These are phyloP conservation scores for Gavialis gangeticus DNA, from an alignment of 2,113 vertebrate species.

Conservation along the genomic window DNA sequence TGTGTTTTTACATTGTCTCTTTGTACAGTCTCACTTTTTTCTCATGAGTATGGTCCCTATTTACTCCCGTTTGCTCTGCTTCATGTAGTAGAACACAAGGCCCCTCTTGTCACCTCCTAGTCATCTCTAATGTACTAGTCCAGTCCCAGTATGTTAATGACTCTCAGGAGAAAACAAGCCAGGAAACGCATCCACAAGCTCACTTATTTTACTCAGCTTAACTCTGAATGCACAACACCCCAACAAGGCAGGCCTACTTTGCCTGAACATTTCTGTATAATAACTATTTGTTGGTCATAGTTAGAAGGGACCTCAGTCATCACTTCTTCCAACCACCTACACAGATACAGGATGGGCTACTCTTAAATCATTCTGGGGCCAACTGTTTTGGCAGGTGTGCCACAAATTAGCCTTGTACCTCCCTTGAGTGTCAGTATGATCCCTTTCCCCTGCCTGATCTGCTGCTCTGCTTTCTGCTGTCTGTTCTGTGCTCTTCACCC, in stretches of 20 bases:
- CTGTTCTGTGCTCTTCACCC: too few species aligned
- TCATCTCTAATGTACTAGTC: accelerated
- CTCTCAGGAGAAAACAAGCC: neutral
- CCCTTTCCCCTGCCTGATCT: too few species aligned
- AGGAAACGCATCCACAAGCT: neutral
- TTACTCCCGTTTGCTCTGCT: accelerated
- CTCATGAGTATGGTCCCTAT: neutral
- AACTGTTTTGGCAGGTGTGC: neutral
- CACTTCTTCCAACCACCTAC: too few species aligned
- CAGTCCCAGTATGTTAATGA: accelerated
- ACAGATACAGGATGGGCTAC: too few species aligned
- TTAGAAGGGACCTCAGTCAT: too few species aligned
- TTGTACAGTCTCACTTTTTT: neutral
- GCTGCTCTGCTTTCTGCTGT: too few species aligned
- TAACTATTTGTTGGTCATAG: neutral
- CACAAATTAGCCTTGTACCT: too few species aligned
- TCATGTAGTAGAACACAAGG: accelerated
- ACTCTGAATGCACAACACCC: neutral
- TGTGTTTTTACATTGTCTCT: accelerated
- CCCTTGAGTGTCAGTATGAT: too few species aligned
- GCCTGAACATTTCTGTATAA: constrained; percentile 32
- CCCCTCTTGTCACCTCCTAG: accelerated
- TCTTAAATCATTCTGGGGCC: neutral
- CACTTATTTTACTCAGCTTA: neutral
- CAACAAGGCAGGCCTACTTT: neutral